Percentiles rank a stretch among this genome's conserved stretches.
These are phyloP conservation scores for Leptopilina drosophilae DNA, from an alignment of 2,888 invertebrate genomes.

Conservation along the genomic window DNA sequence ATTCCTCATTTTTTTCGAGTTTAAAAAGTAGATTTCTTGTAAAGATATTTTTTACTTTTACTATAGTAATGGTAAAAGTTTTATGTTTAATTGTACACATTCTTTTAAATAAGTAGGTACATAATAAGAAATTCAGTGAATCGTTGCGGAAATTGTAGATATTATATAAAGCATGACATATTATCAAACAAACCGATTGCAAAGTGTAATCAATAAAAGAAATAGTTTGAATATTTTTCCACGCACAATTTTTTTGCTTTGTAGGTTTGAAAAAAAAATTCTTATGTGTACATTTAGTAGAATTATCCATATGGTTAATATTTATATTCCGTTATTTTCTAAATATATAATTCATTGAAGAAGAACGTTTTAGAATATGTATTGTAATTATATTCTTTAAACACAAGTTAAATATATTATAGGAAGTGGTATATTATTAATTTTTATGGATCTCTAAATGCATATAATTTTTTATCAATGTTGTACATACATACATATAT, in stretches of 20 bases:
- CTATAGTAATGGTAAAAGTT: background rate
- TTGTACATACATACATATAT: too few species aligned
- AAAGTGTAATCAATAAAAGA: background rate
- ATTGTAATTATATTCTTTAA: too few species aligned
- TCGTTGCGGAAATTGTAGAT: background rate
- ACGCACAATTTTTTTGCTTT: background rate
- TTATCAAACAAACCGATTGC: background rate
- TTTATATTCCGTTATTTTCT: too few species aligned
- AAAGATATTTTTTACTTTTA: background rate
- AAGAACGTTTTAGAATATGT: too few species aligned
- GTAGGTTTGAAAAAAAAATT: background rate
- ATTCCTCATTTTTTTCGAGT: too few species aligned
- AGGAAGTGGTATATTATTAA: too few species aligned
- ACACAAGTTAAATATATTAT: too few species aligned
- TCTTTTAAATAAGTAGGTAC: background rate
- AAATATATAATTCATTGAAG: too few species aligned
- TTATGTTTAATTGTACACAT: background rate
- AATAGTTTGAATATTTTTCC: constrained; percentile 1
- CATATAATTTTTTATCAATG: too few species aligned
- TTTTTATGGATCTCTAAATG: too few species aligned
- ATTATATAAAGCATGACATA: constrained; percentile 6
- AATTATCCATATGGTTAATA: too few species aligned
- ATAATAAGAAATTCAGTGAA: background rate
- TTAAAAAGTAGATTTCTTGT: too few species aligned
- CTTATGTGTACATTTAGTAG: background rate